Percentiles rank a stretch among this genome's conserved stretches.
These are phyloP conservation scores for Cryptosula pallasiana DNA, from an alignment of 2,888 invertebrate species.

Conservation along the genomic window DNA sequence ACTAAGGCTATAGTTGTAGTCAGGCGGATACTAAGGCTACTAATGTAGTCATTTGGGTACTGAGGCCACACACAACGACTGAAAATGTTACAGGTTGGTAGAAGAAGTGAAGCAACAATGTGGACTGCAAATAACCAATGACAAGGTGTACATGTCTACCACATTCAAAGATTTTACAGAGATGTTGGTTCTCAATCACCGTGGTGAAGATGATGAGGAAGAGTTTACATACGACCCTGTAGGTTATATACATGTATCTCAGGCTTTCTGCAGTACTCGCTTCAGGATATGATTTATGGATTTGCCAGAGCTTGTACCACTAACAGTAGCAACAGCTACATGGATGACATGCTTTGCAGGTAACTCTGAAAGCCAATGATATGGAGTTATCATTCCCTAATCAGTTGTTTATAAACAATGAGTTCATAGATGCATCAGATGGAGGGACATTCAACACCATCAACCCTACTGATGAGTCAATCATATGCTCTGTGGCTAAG, in stretches of 20 bases:
- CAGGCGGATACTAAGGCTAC: too few relatives aligned
- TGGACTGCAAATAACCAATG: conserved; percentile 66
- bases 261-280: too few relatives aligned
- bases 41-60: too few relatives aligned
- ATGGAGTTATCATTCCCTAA: conserved; percentile 78
- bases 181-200: conserved; percentile 63
- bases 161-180: conserved; percentile 74
- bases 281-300: too few relatives aligned
- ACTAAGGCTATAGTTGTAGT: too few relatives aligned
- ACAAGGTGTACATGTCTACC: conserved; percentile 88
- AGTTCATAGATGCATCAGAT: conserved; percentile 71
- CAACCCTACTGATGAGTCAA: conserved; percentile 79
- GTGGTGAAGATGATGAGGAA: conserved; percentile 60
- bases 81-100: conserved; percentile 67
- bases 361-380: conserved; percentile 72
- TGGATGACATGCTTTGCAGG: conserved; percentile 33
- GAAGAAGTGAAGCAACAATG: conserved; percentile 84
- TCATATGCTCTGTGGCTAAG: conserved; percentile 59
- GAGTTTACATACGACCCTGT: conserved; percentile 68
- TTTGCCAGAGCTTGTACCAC: too few relatives aligned
- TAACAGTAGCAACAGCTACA: too few relatives aligned
- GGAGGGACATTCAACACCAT: conserved; percentile 62
- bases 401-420: conserved; percentile 85
- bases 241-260: conserved; percentile 30
- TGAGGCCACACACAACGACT: too few relatives aligned